Conservation (phyloP, 2,888 invertebrate species). For the Lymantria monacha region DNA sequence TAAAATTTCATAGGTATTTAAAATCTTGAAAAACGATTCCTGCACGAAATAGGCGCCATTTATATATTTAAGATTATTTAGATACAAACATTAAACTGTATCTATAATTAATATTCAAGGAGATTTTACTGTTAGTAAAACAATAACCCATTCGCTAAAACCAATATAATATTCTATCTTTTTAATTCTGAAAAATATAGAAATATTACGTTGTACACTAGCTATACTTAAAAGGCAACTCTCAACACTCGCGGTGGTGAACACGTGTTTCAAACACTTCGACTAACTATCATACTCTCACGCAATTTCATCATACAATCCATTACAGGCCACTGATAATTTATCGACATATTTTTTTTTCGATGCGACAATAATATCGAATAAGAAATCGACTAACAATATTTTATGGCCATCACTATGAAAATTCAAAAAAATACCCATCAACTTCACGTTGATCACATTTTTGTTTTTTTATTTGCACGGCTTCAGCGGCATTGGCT, state of each 20-base stretch:
- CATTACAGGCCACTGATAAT: not conserved
- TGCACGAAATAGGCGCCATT: too few species aligned
- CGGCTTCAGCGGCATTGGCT: conserved; percentile 47
- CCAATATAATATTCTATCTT: conserved; percentile 4
- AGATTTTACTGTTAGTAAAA: too few species aligned
- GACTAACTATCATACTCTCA: conserved; percentile 9
- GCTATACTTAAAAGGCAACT: conserved; percentile 37
- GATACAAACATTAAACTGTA: too few species aligned
- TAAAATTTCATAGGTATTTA: too few species aligned
- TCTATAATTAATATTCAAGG: too few species aligned
- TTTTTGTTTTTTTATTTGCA: conserved; percentile 27
- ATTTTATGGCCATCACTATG: conserved; percentile 22
- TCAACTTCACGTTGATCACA: conserved; percentile 26
- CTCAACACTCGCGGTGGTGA: conserved; percentile 29
- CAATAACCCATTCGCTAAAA: conserved; percentile 1
- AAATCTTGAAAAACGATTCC: too few species aligned
- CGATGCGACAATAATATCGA: not conserved
- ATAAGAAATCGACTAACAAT: conserved; percentile 22
- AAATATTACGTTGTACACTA: conserved; percentile 18
- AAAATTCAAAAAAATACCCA: conserved; percentile 32
- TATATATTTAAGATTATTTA: too few species aligned
- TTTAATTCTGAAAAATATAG: conserved; percentile 10
- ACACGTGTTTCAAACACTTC: conserved; percentile 29
- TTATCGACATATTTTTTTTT: not conserved
- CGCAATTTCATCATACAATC: conserved; percentile 1